These are phyloP conservation scores for Parnassius glacialis DNA, from an alignment of 2,888 invertebrate genomes.

Conservation along the genomic window DNA sequence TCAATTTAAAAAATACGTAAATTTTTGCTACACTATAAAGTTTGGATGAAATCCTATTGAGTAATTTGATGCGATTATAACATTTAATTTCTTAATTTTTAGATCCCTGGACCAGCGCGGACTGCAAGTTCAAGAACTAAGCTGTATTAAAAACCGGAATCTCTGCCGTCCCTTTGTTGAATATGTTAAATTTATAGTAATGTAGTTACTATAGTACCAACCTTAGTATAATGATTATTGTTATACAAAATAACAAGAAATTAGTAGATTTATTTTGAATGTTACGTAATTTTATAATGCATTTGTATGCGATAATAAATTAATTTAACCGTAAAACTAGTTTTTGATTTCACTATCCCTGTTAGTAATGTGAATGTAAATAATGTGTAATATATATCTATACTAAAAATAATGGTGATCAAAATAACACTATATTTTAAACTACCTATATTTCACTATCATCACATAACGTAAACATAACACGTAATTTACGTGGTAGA, in stretches of 20 bases:
- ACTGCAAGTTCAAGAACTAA: slow-evolving; percentile 36
- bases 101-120: slow-evolving; percentile 40
- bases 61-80: no score
- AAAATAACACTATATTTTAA: no score
- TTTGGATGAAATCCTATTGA: no score
- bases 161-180: slow-evolving; percentile 8
- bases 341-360: slow-evolving; percentile 2
- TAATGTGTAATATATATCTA: background rate
- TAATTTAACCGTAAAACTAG: background rate
- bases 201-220: no score
- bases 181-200: background rate
- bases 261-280: background rate
- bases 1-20: no score
- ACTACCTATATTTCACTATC: no score
- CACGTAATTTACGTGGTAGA: no score
- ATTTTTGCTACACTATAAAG: no score
- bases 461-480: no score
- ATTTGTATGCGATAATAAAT: slow-evolving; percentile 14
- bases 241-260: no score
- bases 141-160: background rate
- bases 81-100: slow-evolving; percentile 29
- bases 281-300: slow-evolving; percentile 8
- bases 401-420: background rate
- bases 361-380: background rate
- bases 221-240: no score